Evolutionary conservation across 2,888 invertebrate genomes (phyloP), one percentile per base, ranked within the genome.

Genomic region (Ommatoiulus sabulosus): DNA sequence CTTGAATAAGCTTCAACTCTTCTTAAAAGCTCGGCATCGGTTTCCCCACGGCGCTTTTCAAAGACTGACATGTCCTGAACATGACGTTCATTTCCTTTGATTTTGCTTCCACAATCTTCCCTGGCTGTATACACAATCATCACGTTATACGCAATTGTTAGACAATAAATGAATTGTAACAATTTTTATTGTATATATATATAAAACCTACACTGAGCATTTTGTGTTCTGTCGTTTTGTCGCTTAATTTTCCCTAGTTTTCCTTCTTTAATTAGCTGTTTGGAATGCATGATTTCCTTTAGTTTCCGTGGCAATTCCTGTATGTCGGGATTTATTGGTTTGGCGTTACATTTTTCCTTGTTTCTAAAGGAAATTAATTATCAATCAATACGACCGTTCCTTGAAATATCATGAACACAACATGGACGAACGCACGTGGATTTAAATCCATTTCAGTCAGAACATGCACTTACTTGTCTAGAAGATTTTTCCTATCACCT

Each of bases 241-340:
- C 72, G 52, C 17, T 89, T 87, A n/a, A 24, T 48, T 43, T 12
- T 84, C n/a, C n/a, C 24, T 35, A 44, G 7, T 20, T 88, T 63
- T n/a, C 24, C 87, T 17, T 43, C 80, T 44, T 89, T 57, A 17
- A 88, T 84, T 48, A 84, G 43, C 24, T 44, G 43, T 43, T 44
- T 20, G 87, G 43, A 20, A 43, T 84, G 84, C 87, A 87, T 80
- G 17, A 87, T 44, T 17, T 89, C 89, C 84, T 48, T 44, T 35
- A 89, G 24, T 44, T 84, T 89, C 44, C 87, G 44, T 12, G 89
- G 89, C 44, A 89, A 24, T 87, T 89, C 89, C 43, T 89, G 89
- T 17, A 43, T 52, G n/a, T 87, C 43, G 0, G 52, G 43, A 44
- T 89, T 84, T 84, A 48, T 46, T 8, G 89, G 89, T n/a, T 24